Percentiles rank a stretch among this genome's conserved stretches.
phyloP scores from a whole-genome alignment of 2,113 vertebrate species.

The Ammodytes marinus region DNA sequence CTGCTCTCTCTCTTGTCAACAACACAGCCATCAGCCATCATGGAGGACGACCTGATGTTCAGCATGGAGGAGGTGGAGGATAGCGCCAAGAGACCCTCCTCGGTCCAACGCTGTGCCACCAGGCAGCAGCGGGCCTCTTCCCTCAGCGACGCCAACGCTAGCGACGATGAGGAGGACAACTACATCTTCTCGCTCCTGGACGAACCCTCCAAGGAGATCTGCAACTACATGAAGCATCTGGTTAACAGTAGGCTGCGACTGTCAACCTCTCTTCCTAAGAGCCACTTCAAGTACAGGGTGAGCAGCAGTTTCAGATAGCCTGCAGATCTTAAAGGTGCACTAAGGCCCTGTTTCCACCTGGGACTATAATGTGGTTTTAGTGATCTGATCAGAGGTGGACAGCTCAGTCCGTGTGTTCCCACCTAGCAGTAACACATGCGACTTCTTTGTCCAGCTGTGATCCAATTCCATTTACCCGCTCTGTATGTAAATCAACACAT shows the following conservation, averaged over 20 bases:
- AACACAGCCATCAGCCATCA: constrained; percentile 65
- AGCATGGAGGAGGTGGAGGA: constrained; percentile 92
- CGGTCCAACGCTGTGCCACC: constrained; percentile 22
- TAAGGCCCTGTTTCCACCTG: too few relatives aligned
- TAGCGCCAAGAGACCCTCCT: constrained; percentile 72
- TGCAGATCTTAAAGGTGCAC: too few relatives aligned
- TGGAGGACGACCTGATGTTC: constrained; percentile 99
- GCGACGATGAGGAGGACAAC: constrained; percentile 86
- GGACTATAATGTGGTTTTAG: too few relatives aligned
- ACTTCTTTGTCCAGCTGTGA: too few relatives aligned
- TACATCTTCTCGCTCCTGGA: constrained; percentile 93
- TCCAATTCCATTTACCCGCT: too few relatives aligned
- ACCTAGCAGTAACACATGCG: too few relatives aligned
- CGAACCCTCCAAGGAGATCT: constrained; percentile 85
- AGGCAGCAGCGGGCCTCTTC: constrained; percentile 23
- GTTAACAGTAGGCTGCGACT: constrained; percentile 76
- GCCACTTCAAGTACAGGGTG: constrained; percentile 89
- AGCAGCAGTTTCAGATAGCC: constrained; percentile 43
- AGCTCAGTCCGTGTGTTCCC: too few relatives aligned
- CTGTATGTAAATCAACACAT: too few relatives aligned
- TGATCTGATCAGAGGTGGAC: too few relatives aligned
- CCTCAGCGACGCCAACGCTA: constrained; percentile 81
- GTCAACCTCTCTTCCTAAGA: constrained; percentile 87
- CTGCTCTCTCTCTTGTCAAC: neutral
- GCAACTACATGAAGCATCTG: constrained; percentile 82